Conservation (phyloP, 2,888 invertebrate species). For the Pocota personata region DNA sequence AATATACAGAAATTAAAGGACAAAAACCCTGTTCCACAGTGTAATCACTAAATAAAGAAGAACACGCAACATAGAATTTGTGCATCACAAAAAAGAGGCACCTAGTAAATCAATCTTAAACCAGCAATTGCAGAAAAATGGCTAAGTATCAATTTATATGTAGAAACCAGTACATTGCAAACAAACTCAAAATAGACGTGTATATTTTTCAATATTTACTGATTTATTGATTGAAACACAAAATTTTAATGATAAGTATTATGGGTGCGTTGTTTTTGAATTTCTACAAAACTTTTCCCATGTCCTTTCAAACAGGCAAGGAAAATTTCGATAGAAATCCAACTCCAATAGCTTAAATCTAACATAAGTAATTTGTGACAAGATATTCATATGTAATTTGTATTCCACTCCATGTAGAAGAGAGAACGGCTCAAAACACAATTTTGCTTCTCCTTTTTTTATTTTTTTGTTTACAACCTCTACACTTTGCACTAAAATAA, state of each 20-base stretch:
- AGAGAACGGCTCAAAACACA: conserved; percentile 5
- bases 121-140: too few species aligned
- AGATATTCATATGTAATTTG: conserved; percentile 8
- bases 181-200: not conserved
- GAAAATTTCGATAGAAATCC: conserved; percentile 14
- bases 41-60: too few species aligned
- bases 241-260: conserved; percentile 4
- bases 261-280: not conserved
- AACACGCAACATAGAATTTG: too few species aligned
- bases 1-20: too few species aligned
- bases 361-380: not conserved
- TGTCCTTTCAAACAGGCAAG: not conserved
- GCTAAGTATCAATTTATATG: too few species aligned
- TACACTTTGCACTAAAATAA: conserved; percentile 97
- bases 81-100: too few species aligned
- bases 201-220: not conserved
- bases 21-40: too few species aligned
- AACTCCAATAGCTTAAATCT: conserved; percentile 4
- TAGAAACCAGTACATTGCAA: not conserved
- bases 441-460: conserved; percentile 5
- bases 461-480: conserved; percentile 87
- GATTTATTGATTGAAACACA: conserved; percentile 38
- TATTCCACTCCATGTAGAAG: conserved; percentile 10
- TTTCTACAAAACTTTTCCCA: not conserved
- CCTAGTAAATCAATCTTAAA: too few species aligned